Evolutionary conservation across 2,113 vertebrate genomes (phyloP).

Genomic region (Perognathus longimembris): DNA sequence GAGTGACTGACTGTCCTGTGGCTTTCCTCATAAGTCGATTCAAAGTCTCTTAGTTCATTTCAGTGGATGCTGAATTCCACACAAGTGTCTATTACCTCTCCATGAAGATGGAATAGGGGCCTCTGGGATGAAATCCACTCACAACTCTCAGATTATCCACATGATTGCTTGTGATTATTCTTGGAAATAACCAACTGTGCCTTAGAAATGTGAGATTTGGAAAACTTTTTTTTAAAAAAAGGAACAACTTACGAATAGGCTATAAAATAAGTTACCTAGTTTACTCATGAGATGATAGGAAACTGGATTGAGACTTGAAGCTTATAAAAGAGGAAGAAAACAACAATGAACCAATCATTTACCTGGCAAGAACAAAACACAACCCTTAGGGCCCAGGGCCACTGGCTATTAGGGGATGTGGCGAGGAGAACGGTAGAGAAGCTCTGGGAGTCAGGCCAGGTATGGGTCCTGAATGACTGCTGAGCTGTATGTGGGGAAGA

Average conservation of each 20-base stretch:
- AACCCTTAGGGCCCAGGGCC: neutral
- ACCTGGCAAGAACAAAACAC: neutral
- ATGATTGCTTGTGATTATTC: neutral
- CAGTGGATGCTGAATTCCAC: neutral
- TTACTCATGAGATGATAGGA: neutral
- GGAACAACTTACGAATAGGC: neutral
- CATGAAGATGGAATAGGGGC: neutral
- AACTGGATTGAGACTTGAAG: neutral
- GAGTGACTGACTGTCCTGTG: neutral
- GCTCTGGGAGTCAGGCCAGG: neutral
- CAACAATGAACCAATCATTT: neutral
- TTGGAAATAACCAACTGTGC: neutral
- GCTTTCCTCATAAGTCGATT: neutral
- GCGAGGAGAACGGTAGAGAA: neutral
- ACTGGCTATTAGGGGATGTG: neutral
- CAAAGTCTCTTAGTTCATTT: neutral
- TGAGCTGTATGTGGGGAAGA: neutral
- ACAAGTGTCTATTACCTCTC: neutral
- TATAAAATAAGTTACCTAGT: neutral
- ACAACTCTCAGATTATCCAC: neutral
- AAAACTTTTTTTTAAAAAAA: neutral
- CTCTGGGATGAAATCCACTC: conserved; percentile 16
- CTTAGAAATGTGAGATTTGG: neutral
- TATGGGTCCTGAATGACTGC: neutral
- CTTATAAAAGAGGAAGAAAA: neutral